phyloP scores from a whole-genome alignment of 1,140 invertebrate genomes.

The Diorhabda elongata region DNA sequence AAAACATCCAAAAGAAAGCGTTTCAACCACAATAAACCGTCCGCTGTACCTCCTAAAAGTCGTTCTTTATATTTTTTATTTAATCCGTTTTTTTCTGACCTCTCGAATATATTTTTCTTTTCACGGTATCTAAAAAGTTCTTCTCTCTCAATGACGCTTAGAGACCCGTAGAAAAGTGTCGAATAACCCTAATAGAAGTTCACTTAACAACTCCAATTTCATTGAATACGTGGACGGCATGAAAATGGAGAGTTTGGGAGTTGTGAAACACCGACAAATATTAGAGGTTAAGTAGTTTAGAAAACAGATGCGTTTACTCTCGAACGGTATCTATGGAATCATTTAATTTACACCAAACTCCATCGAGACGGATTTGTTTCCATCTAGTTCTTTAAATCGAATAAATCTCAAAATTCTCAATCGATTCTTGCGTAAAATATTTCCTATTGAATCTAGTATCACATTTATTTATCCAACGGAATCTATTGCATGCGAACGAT shows the following conservation, averaged over 20 bases:
- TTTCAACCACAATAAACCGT: constrained; percentile 6
- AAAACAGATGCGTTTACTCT: not conserved
- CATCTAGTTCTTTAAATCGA: no score
- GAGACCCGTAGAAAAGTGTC: constrained; percentile 30
- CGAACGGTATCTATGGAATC: no score
- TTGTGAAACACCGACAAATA: not conserved
- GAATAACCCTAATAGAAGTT: constrained; percentile 45
- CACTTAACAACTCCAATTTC: constrained; percentile 46
- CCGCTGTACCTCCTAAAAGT: not conserved
- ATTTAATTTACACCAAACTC: no score
- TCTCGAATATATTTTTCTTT: constrained; percentile 9
- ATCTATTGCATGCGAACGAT: not conserved
- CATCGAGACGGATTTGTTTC: no score
- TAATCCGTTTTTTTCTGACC: not conserved
- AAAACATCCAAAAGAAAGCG: constrained; percentile 1
- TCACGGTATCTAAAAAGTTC: not conserved
- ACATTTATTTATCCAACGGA: no score
- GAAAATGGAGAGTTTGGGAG: constrained; percentile 12
- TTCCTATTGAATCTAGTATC: no score
- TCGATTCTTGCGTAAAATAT: no score
- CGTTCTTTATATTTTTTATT: constrained; percentile 4
- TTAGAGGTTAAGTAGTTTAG: not conserved
- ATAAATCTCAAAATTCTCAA: no score
- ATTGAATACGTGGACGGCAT: constrained; percentile 43
- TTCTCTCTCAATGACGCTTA: not conserved